Percentiles rank a stretch among this genome's conserved stretches.
Conservation (phyloP, 2,113 vertebrate genomes). For the Camelus dromedarius region DNA sequence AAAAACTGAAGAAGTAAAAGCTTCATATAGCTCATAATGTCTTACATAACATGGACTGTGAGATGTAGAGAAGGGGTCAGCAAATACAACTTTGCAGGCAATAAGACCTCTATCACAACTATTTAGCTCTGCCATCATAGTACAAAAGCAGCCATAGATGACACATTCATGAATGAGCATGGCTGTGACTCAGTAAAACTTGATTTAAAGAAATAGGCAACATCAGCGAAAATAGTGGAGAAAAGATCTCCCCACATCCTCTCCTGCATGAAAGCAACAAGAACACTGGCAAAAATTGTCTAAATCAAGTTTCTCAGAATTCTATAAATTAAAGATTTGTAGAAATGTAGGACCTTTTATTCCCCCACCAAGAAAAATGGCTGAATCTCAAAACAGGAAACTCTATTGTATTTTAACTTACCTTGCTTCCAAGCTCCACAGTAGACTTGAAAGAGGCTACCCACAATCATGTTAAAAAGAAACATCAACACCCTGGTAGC, state of each 20-base stretch:
- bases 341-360: neutral
- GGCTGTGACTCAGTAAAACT: neutral
- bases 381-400: neutral
- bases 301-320: constrained; percentile 8
- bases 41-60: neutral
- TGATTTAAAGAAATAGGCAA: neutral
- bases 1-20: neutral
- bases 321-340: neutral
- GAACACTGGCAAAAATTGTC: neutral
- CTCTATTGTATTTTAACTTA: neutral
- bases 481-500: neutral
- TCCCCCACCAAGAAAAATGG: neutral
- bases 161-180: neutral
- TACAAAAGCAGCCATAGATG: neutral
- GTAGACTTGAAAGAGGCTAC: neutral
- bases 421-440: neutral
- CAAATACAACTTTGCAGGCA: neutral
- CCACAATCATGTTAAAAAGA: neutral
- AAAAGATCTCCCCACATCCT: neutral
- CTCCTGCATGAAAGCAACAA: neutral
- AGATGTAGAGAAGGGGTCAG: neutral
- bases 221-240: neutral
- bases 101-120: neutral
- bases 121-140: neutral
- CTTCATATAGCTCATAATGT: neutral